Evolutionary conservation across 2,888 invertebrate species (phyloP).

Genomic region (Acrocera orbiculus): DNA sequence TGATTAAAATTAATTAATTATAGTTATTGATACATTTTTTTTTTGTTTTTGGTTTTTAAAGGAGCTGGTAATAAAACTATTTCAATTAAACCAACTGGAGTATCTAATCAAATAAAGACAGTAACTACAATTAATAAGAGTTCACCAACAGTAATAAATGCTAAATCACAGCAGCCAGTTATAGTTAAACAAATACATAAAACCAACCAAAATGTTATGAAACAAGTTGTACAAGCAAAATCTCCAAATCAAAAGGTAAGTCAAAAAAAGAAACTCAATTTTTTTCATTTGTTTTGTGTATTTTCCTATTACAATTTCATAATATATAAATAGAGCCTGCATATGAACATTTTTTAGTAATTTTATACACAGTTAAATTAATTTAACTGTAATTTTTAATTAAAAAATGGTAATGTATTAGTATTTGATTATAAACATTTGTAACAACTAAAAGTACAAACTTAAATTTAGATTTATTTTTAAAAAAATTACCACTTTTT

Average conservation of each 20-base stretch:
- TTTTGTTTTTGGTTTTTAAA: not conserved
- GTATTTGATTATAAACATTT: no score
- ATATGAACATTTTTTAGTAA: no score
- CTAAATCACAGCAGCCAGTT: not conserved
- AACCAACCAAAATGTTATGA: constrained; percentile 10
- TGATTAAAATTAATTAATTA: constrained; percentile 2
- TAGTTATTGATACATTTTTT: constrained; percentile 1
- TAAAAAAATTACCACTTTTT: no score
- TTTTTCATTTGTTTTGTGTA: no score
- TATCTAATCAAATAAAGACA: constrained; percentile 6
- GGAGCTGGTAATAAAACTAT: constrained; percentile 11
- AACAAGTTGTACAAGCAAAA: constrained; percentile 14
- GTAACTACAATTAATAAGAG: constrained; percentile 5
- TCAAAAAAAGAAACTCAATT: no score
- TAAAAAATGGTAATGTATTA: no score
- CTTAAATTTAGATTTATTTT: no score
- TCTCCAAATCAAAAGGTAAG: constrained; percentile 19
- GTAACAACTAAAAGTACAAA: no score
- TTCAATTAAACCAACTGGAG: constrained; percentile 9
- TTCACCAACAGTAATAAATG: not conserved
- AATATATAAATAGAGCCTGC: no score
- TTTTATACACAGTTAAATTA: no score
- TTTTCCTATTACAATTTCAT: no score
- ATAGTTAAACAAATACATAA: constrained; percentile 9
- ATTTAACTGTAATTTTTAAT: no score